Evolutionary conservation across 2,113 vertebrate genomes (phyloP).

Genomic region (Vanacampus margaritifer): DNA sequence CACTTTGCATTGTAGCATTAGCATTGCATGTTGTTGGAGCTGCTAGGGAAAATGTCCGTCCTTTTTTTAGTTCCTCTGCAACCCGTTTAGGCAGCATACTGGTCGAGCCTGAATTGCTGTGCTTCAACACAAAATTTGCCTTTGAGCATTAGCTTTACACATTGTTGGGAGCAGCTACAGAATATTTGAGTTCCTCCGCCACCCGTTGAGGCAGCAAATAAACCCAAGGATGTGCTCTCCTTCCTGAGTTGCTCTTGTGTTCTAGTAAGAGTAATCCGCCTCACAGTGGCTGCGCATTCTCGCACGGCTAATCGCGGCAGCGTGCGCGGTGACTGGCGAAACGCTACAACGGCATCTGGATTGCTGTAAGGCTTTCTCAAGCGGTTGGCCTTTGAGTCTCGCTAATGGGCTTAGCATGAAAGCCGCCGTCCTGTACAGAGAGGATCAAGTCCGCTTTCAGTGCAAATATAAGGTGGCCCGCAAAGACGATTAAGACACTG

Average conservation of each 20-base stretch:
- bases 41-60: too few relatives aligned
- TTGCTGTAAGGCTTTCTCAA: conserved; percentile 46
- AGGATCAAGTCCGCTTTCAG: conserved; percentile 43
- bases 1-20: too few relatives aligned
- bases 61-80: too few relatives aligned
- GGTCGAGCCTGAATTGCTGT: too few relatives aligned
- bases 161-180: too few relatives aligned
- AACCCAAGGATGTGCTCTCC: background rate
- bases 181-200: background rate
- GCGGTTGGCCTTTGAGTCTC: conserved; percentile 31
- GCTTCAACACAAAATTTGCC: too few relatives aligned
- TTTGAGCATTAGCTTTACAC: too few relatives aligned
- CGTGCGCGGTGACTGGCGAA: conserved; percentile 9
- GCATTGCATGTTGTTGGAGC: too few relatives aligned
- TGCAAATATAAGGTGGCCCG: conserved; percentile 35
- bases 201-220: background rate
- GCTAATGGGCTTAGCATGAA: conserved; percentile 45
- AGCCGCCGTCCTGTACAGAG: conserved; percentile 30
- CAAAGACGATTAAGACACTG: conserved; percentile 6
- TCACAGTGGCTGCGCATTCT: background rate
- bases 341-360: conserved; percentile 37
- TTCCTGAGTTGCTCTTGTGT: background rate
- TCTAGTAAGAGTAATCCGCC: conserved; percentile 1
- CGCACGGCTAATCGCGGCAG: background rate
- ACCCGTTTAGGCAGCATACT: too few relatives aligned